Conservation (phyloP, 2,113 vertebrate genomes). For the Mus pahari region DNA sequence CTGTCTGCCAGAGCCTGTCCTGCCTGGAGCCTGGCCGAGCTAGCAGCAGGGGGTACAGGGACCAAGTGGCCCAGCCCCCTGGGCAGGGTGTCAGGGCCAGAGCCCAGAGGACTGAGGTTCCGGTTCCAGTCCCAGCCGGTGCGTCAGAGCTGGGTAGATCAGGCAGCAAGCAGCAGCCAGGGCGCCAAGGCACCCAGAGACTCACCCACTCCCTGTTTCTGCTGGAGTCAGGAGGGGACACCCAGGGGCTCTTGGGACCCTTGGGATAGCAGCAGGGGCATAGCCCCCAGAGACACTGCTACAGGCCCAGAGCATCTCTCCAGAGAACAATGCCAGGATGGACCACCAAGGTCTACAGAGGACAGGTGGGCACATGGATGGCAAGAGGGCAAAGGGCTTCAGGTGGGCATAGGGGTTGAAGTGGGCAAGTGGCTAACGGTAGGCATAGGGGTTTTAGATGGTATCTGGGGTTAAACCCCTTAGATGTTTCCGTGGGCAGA, state of each 20-base stretch:
- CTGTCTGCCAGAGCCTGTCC: slow-evolving; percentile 32
- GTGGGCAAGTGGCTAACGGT: not conserved
- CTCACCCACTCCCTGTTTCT: rapidly evolving
- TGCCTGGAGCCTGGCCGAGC: slow-evolving; percentile 6
- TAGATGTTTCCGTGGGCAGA: not conserved
- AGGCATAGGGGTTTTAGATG: not conserved
- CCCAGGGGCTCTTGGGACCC: not conserved
- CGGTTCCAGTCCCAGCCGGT: slow-evolving; percentile 48
- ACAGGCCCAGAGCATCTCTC: not conserved
- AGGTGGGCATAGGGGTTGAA: not conserved
- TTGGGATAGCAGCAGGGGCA: not conserved
- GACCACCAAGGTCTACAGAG: not conserved
- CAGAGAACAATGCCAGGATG: not conserved
- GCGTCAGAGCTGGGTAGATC: slow-evolving; percentile 34
- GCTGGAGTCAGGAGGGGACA: rapidly evolving
- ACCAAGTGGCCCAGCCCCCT: slow-evolving; percentile 62
- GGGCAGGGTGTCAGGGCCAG: slow-evolving; percentile 75
- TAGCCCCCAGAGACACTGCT: not conserved
- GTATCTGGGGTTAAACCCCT: not conserved
- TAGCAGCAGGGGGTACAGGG: slow-evolving; percentile 41
- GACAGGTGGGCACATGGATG: not conserved
- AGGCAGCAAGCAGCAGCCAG: not conserved
- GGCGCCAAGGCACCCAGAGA: not conserved
- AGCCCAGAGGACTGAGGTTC: slow-evolving; percentile 67
- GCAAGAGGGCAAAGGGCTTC: not conserved